A percentile compares a stretch with the other conserved stretches of the same genome.
Conservation (phyloP, 2,888 invertebrate genomes). For the Metellina segmentata region DNA sequence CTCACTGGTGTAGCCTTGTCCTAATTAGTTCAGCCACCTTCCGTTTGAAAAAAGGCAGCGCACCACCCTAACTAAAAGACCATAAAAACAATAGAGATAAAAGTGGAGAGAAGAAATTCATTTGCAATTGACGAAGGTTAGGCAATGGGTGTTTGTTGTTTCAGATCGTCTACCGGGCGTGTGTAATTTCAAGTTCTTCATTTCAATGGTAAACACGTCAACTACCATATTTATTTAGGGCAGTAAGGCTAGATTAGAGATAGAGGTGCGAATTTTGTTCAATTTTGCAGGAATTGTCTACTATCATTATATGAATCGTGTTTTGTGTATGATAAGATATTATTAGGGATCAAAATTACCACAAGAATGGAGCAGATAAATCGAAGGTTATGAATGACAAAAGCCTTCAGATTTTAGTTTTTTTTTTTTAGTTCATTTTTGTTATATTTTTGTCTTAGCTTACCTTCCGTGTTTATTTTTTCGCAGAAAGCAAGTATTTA, state of each 20-base stretch:
- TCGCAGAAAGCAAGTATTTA: background rate
- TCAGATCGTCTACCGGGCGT: conserved; percentile 31
- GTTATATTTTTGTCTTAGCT: background rate
- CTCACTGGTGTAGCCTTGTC: conserved; percentile 48
- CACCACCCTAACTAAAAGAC: conserved; percentile 49
- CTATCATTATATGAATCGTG: background rate
- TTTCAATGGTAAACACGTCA: conserved; percentile 28
- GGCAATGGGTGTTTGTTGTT: conserved; percentile 49
- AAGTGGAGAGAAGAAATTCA: conserved; percentile 19
- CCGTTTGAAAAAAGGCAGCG: conserved; percentile 41
- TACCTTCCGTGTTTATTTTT: background rate
- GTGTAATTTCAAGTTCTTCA: conserved; percentile 10
- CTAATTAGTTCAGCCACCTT: conserved; percentile 68
- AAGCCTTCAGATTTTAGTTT: too few species aligned
- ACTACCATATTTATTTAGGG: background rate
- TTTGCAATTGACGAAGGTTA: conserved; percentile 55
- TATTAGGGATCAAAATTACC: background rate
- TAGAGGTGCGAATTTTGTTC: background rate
- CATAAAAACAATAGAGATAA: conserved; percentile 35
- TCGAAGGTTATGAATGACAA: background rate
- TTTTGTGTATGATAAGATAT: background rate
- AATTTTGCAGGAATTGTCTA: conserved; percentile 15
- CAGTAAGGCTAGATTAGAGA: conserved; percentile 14
- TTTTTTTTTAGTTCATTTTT: too few species aligned
- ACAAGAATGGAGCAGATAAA: background rate